These are phyloP conservation scores for Latrodectus geometricus DNA, from an alignment of 1,140 invertebrate species.

Conservation along the genomic window DNA sequence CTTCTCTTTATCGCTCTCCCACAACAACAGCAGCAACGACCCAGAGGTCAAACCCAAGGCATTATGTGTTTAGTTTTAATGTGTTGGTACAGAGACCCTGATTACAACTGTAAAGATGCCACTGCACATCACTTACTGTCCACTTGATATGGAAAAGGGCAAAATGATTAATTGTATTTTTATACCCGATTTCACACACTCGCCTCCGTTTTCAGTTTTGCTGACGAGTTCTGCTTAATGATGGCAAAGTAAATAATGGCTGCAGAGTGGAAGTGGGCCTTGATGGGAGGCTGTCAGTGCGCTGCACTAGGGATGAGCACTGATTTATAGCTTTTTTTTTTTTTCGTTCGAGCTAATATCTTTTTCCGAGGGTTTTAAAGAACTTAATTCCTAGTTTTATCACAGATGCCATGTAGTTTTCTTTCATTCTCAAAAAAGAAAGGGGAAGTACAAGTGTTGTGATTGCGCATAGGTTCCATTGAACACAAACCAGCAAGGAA, in stretches of 20 bases:
- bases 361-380: constrained; percentile 21
- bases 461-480: too few species aligned
- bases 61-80: constrained; percentile 54
- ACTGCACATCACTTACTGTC: constrained; percentile 1
- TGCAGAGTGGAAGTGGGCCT: constrained; percentile 16
- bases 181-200: background rate
- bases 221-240: constrained; percentile 48
- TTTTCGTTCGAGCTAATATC: constrained; percentile 18
- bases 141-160: constrained; percentile 11
- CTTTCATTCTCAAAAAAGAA: too few species aligned
- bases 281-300: constrained; percentile 32
- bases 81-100: constrained; percentile 42
- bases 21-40: constrained; percentile 35
- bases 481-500: too few species aligned
- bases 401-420: background rate
- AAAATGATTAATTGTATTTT: constrained; percentile 51
- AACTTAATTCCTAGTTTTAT: constrained; percentile 44
- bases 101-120: constrained; percentile 43
- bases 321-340: constrained; percentile 52
- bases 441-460: too few species aligned
- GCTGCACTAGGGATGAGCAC: background rate
- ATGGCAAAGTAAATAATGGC: constrained; percentile 33
- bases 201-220: constrained; percentile 1
- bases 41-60: background rate
- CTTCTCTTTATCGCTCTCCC: background rate